Percentiles rank a stretch among this genome's conserved stretches.
Conservation (phyloP, 2,113 vertebrate species). For the Sitta europaea region DNA sequence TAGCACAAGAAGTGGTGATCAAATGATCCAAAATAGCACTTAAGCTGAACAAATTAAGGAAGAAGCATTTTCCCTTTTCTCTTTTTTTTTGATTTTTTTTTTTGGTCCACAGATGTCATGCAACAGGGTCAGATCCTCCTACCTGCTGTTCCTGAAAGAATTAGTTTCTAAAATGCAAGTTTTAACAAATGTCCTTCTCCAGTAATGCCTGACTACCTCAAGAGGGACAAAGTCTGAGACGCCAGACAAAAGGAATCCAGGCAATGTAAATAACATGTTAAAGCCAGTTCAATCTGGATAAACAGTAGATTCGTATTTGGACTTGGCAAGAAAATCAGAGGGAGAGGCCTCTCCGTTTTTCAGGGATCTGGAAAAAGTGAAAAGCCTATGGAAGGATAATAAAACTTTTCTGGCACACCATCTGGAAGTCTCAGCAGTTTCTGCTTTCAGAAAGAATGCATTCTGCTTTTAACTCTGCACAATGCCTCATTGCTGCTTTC, state of each 20-base stretch:
- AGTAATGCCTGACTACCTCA: background rate
- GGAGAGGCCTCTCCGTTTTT: background rate
- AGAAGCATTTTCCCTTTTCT: background rate
- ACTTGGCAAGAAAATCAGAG: conserved; percentile 44
- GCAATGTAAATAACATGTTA: background rate
- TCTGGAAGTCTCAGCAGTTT: conserved; percentile 5
- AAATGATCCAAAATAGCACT: background rate
- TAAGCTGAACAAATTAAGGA: background rate
- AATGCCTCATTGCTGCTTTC: conserved; percentile 33
- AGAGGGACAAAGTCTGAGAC: background rate
- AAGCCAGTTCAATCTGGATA: conserved; percentile 7
- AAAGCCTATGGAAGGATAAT: conserved; percentile 13
- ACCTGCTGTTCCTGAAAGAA: background rate
- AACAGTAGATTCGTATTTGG: conserved; percentile 26
- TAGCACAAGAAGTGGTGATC: background rate
- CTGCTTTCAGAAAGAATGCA: background rate
- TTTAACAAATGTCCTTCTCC: background rate
- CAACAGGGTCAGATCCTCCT: background rate
- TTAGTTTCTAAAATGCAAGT: background rate
- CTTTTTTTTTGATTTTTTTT: too few species aligned
- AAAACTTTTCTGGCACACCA: background rate
- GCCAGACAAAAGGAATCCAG: background rate
- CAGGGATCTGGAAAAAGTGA: background rate
- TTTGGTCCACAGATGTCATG: background rate
- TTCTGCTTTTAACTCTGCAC: conserved; percentile 39